Evolutionary conservation across 1,140 invertebrate genomes (phyloP).

Genomic region (Nymphalis io): DNA sequence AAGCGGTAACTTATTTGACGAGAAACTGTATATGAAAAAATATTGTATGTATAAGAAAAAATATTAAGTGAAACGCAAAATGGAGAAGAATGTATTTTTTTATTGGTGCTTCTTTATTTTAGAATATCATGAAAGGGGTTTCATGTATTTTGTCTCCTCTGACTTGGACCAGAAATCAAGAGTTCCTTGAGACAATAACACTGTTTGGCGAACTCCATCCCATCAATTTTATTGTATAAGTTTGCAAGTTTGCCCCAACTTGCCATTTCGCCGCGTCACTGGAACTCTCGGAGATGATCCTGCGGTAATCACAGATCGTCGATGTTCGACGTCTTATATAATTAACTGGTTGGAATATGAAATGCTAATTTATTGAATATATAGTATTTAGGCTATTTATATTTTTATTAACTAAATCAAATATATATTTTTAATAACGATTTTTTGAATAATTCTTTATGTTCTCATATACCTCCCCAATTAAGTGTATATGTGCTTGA

Average conservation of each 20-base stretch:
- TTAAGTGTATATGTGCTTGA: no score
- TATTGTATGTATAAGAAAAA: background rate
- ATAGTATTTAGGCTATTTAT: background rate
- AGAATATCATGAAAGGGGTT: background rate
- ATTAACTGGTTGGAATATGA: slow-evolving; percentile 12
- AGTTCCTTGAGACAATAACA: slow-evolving; percentile 50
- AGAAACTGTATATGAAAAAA: background rate
- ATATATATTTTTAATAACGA: no score
- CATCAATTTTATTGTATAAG: slow-evolving; percentile 55
- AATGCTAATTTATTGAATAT: slow-evolving; percentile 4
- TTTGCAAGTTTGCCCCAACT: slow-evolving; percentile 39
- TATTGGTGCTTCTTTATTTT: background rate
- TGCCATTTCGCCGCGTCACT: slow-evolving; percentile 30
- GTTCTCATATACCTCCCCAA: no score
- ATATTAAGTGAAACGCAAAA: no score
- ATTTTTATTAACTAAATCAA: no score
- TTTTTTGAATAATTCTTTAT: no score
- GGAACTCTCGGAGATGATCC: slow-evolving; percentile 19
- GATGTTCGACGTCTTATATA: slow-evolving; percentile 30
- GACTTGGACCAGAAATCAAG: slow-evolving; percentile 12
- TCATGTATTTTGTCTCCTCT: background rate
- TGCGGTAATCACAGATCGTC: slow-evolving; percentile 31
- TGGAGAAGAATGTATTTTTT: no score
- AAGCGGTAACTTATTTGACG: background rate
- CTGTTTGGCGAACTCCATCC: slow-evolving; percentile 46